Evolutionary conservation across 1,140 invertebrate species (phyloP).

Genomic region (Chionoecetes opilio): DNA sequence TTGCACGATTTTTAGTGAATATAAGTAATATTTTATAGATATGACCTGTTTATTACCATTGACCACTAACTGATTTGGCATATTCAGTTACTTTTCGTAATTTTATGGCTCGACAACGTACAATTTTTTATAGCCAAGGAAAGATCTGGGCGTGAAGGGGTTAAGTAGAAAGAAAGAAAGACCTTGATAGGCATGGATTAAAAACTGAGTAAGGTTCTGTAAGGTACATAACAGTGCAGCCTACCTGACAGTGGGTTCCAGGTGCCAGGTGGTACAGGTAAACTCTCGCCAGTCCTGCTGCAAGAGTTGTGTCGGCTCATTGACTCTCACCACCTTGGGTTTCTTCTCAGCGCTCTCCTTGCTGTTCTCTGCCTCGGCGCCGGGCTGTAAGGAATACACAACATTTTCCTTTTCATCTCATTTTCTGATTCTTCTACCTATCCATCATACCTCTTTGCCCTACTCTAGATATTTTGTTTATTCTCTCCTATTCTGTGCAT

Average conservation of each 20-base stretch:
- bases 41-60: too few species aligned
- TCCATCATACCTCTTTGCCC: too few species aligned
- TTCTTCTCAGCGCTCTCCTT: conserved; percentile 72
- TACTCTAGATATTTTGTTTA: too few species aligned
- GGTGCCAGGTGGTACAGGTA: conserved; percentile 97
- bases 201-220: neutral
- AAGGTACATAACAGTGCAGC: neutral
- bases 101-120: too few species aligned
- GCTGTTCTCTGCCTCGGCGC: conserved; percentile 51
- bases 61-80: too few species aligned
- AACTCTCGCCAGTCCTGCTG: conserved; percentile 96
- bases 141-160: too few species aligned
- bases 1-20: too few species aligned
- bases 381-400: neutral
- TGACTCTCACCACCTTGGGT: conserved; percentile 81
- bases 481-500: too few species aligned
- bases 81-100: too few species aligned
- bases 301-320: conserved; percentile 83
- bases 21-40: too few species aligned
- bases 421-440: neutral
- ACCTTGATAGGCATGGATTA: neutral
- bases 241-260: conserved; percentile 96
- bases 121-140: too few species aligned
- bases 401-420: neutral
- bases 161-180: neutral